Percentiles rank a stretch among this genome's conserved stretches.
Conservation (phyloP, 2,888 invertebrate species). For the Lampropteryx suffumata region DNA sequence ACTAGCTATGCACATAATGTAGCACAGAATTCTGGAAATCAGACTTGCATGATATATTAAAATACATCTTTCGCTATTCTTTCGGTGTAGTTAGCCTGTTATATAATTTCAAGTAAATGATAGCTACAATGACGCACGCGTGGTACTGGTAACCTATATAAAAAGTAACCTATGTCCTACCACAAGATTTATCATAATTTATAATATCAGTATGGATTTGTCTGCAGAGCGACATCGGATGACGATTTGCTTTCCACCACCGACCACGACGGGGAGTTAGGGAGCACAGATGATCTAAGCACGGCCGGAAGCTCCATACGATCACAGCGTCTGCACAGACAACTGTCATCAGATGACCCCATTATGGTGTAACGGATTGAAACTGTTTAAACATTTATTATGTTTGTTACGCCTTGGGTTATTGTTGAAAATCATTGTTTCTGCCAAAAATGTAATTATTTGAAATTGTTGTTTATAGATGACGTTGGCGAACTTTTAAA, state of each 20-base stretch:
- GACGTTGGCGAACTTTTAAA: not conserved
- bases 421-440: conserved; percentile 23
- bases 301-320: conserved; percentile 60
- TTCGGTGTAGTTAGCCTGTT: not conserved
- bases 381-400: conserved; percentile 5
- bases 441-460: conserved; percentile 25
- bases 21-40: not conserved
- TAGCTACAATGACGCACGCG: too few relatives aligned
- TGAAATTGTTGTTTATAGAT: conserved; percentile 17
- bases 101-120: too few relatives aligned
- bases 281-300: conserved; percentile 85
- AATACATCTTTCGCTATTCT: not conserved
- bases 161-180: too few relatives aligned
- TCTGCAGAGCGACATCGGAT: conserved; percentile 89
- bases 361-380: conserved; percentile 69
- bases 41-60: conserved; percentile 7
- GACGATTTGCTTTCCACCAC: conserved; percentile 92
- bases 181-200: too few relatives aligned
- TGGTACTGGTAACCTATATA: too few relatives aligned
- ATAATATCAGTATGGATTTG: too few relatives aligned
- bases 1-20: not conserved
- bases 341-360: conserved; percentile 78
- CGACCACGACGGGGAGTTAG: conserved; percentile 89
- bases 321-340: conserved; percentile 72
- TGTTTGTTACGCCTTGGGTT: conserved; percentile 14